These are phyloP conservation scores for Mya arenaria DNA, from an alignment of 1,140 invertebrate genomes.

Conservation along the genomic window DNA sequence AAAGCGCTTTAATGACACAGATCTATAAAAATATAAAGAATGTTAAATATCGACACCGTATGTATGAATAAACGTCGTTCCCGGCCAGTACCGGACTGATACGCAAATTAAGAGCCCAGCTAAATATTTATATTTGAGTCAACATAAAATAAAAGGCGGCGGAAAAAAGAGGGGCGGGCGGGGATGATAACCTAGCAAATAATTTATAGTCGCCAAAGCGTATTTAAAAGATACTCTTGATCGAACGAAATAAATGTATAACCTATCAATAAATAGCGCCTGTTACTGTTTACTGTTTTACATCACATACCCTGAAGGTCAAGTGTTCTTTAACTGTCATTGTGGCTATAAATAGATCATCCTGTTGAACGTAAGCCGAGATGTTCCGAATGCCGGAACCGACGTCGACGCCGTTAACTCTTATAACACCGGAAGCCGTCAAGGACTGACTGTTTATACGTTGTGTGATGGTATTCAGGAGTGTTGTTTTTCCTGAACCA, in stretches of 20 bases:
- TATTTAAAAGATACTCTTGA: background rate
- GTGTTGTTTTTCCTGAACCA: conserved; percentile 97
- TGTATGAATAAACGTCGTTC: too few species aligned
- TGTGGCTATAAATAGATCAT: conserved; percentile 84
- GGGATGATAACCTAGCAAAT: background rate
- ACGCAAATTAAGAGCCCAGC: too few species aligned
- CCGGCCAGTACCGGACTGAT: too few species aligned
- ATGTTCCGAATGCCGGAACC: conserved; percentile 84
- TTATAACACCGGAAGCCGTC: conserved; percentile 14
- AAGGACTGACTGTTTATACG: conserved; percentile 12
- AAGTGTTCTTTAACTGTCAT: conserved; percentile 84
- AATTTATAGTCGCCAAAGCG: background rate
- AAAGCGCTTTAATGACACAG: too few species aligned
- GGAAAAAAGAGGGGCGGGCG: too few species aligned
- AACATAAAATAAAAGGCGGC: too few species aligned
- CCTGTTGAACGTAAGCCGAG: conserved; percentile 97
- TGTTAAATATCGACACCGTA: too few species aligned
- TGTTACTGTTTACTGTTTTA: too few species aligned
- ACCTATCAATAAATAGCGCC: background rate
- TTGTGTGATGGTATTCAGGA: conserved; percentile 31
- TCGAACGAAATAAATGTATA: background rate
- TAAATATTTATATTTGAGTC: too few species aligned
- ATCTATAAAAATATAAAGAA: too few species aligned
- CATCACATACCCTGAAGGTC: conserved; percentile 80
- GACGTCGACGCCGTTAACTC: conserved; percentile 78